Base-by-base conservation (phyloP, 2,888 invertebrate species). In the Chaetogeoica ovagalla region DNA sequence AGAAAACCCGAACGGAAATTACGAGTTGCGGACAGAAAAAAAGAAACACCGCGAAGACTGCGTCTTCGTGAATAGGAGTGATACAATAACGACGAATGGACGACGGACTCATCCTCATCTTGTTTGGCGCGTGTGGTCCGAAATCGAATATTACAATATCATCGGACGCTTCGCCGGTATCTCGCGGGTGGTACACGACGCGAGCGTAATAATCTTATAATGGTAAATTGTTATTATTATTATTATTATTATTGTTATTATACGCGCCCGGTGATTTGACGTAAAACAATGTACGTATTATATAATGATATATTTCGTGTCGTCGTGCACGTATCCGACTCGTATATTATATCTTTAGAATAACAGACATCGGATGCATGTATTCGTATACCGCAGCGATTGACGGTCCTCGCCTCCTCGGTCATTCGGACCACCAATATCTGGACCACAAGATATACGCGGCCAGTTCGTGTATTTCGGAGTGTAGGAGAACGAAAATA, bases 61-160 rank as follows among this genome's bases (percentile, higher is more conserved):
- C 43, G 43, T 2, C 3, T 23, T 21, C n/a, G 21, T 19, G n/a
- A 43, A 43, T 4, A 43, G 43, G 43, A 37, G 3, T 2, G 15
- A 59, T 15, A 69, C 11, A 30, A 23, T 39, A n/a, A 9, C 48
- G n/a, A 37, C 21, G 9, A 21, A 9, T n/a, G 17, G 19, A n/a
- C 17, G 71, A 17, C 11, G 11, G 17, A 17, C 55, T 65, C 74
- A 63, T n/a, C n/a, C 30, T 30, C 30, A 1, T 30, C 4, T 30
- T 39, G 74, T 77, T 69, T 77, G 60, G 30, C 30, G 60, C 77
- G 77, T 70, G 77, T 77, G 69, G 77, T 77, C 77, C 77, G 52
- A 77, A 70, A 77, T 69, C 77, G 60, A 77, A 70, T 62, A 39
- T 43, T 43, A 43, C 6, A 11, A 4, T 69, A 57, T 43, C n/a